Conservation (phyloP, 1,140 invertebrate genomes). For the Coptotermes formosanus region DNA sequence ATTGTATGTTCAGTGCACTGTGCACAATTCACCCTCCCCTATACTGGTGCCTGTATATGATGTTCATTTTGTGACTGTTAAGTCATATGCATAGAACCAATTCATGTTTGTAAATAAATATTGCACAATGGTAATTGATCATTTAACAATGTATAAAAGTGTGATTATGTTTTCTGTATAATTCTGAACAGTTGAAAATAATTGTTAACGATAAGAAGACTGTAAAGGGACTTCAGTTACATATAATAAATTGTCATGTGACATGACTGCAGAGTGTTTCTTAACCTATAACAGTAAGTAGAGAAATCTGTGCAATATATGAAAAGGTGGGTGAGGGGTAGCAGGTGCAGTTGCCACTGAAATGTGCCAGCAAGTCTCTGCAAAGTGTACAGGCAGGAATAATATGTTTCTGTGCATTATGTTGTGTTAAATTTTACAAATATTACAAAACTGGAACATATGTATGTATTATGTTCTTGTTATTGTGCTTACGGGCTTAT, state of each 20-base stretch:
- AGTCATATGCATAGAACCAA: not conserved
- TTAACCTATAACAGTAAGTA: not conserved
- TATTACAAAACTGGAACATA: too few relatives aligned
- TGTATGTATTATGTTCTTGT: too few relatives aligned
- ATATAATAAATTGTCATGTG: not conserved
- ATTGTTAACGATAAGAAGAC: not conserved
- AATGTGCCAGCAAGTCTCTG: not conserved
- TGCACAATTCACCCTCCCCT: not conserved
- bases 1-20: not conserved
- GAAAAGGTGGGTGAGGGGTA: not conserved
- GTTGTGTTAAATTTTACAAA: not conserved
- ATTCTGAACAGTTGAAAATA: not conserved
- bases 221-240: not conserved
- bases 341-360: not conserved
- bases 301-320: not conserved
- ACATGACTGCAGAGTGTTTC: not conserved
- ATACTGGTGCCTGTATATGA: not conserved
- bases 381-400: not conserved
- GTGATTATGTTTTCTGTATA: constrained; percentile 12
- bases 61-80: constrained; percentile 1
- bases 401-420: not conserved
- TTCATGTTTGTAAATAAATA: not conserved
- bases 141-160: not conserved
- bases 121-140: not conserved
- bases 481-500: too few relatives aligned